Evolutionary conservation across 2,113 vertebrate genomes (phyloP), one percentile per base, ranked within the genome.

Genomic region (Pygoscelis adeliae): DNA sequence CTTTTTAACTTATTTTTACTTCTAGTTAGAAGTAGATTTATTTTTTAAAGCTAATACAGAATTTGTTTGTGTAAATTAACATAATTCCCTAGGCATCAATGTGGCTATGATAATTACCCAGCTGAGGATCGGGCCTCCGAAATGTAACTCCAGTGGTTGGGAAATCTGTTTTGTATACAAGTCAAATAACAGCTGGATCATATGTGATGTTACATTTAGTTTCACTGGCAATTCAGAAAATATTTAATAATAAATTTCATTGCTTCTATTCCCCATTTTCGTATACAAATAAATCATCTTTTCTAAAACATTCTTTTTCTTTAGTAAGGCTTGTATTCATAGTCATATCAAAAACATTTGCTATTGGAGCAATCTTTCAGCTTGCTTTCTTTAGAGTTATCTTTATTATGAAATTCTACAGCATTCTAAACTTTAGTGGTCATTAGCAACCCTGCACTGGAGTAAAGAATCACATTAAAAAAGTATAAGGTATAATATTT

Each of bases 331-430:
- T 85, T 83, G 50, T 94, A 80, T 46, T 81, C 91, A 87, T 72
- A 95, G 66, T 80, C 92, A 66, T 94, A 97, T 96, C 87, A 97
- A 97, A 98, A 98, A 61, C 42, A 79, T 93, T 84, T 49, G 17
- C 66, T 94, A 62, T 87, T 83, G 70, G 89, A 94, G 27, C 65
- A 91, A 78, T 71, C 88, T 52, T 95, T 94, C 30, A 47, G 30
- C 96, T 97, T 96, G 52, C 85, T 94, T 97, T 92, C 89, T 90
- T 95, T 65, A 91, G 83, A 85, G 16, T 95, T 96, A 95, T 69
- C 81, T 95, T 79, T 83, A 78, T 79, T 96, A 97, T 72, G 92
- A 96, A 95, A 95, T 96, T 94, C 73, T 91, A 93, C 86, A 97
- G 70, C 83, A 67, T 77, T 91, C 92, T 86, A 87, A 95, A 96